Base-by-base conservation (phyloP, 1,140 invertebrate species). In the Euschistus heros region DNA sequence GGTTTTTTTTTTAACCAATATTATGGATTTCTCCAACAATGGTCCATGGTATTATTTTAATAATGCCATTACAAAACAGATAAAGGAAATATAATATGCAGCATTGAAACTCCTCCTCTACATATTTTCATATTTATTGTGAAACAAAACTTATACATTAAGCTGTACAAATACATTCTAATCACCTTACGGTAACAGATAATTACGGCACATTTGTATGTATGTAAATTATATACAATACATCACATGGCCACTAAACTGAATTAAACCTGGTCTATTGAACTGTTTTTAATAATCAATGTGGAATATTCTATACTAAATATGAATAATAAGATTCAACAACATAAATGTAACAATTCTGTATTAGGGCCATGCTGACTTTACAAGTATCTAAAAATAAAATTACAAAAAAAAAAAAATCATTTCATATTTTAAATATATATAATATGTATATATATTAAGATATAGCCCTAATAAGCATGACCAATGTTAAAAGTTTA, bases 111-210 rank as follows among this genome's bases (percentile, higher is more conserved):
- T 37, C 33, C 54, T 57, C 18, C 18, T 27, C 54, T 57, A 57
- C 54, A 57, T 24, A 57, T 24, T 57, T 57, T 57, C 24, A 24
- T 57, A 57, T 57, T 57, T 24, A 57, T 57, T 57, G 54, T 57
- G 54, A 57, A 61, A 61, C 17, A 33, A 42, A 44, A 61, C 30
- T 61, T 42, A 61, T 61, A 61, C 59, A 61, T 3, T 33, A 61
- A 61, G 59, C 59, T 61, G 59, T 61, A 61, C 59, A 61, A 61
- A 61, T 61, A 61, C 42, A 61, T 61, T 18, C 30, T 61, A 61
- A 44, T 42, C 26, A 61, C 59, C 59, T 37, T 61, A 61, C n/a
- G 30, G 59, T 44, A 57, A 57, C 54, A 57, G 54, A 57, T 26
- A 57, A 37, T 57, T 57, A 57, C 54, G 54, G 54, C 59, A 61